Evolutionary conservation across 2,888 invertebrate species (phyloP).

Genomic region (Drosophila phalerata): DNA sequence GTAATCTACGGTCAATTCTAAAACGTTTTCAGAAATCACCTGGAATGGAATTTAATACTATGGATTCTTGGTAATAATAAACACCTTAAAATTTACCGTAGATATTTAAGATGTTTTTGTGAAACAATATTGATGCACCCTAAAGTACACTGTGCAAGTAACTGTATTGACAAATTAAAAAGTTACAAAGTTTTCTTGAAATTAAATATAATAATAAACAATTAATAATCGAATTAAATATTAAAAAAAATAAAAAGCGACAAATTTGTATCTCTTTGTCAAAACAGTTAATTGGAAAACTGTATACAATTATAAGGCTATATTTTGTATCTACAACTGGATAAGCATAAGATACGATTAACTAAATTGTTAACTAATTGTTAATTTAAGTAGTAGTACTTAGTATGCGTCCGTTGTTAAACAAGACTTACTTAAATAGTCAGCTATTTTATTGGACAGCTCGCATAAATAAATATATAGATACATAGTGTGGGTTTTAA

Average conservation of each 20-base stretch:
- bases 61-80: too few species aligned
- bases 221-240: too few species aligned
- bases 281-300: background rate
- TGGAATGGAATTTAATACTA: too few species aligned
- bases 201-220: background rate
- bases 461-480: conserved; percentile 52
- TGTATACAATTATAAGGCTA: too few species aligned
- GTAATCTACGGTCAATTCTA: too few species aligned
- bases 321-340: conserved; percentile 28
- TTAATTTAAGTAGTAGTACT: conserved; percentile 36
- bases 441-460: conserved; percentile 33
- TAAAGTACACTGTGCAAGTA: background rate
- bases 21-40: too few species aligned
- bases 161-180: background rate
- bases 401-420: conserved; percentile 28
- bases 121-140: too few species aligned
- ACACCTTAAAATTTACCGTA: too few species aligned
- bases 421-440: conserved; percentile 66
- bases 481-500: conserved; percentile 71
- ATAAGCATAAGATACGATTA: conserved; percentile 44
- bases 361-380: conserved; percentile 42
- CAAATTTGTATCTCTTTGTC: background rate
- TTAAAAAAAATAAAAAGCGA: background rate
- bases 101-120: too few species aligned
- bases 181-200: too few species aligned